Conservation (phyloP, 2,888 invertebrate species). For the Dinocampus coccinellae region DNA sequence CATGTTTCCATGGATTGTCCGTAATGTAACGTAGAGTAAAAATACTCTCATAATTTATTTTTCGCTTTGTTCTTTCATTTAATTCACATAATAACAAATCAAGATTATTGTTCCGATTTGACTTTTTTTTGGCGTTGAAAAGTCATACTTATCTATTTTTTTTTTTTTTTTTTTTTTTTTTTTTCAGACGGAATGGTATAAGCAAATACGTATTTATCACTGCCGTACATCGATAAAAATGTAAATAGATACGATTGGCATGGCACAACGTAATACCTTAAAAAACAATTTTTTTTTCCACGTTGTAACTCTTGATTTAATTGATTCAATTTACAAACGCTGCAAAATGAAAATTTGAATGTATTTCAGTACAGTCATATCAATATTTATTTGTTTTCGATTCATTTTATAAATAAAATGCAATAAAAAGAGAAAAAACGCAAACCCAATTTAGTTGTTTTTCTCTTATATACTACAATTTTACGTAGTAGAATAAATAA, state of each 20-base stretch:
- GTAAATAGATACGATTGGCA: constrained; percentile 36
- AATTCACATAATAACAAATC: constrained; percentile 8
- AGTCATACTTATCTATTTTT: neutral
- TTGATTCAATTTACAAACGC: constrained; percentile 32
- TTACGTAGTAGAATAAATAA: constrained; percentile 33
- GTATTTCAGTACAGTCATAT: constrained; percentile 18
- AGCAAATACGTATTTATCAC: constrained; percentile 41
- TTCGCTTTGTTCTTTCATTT: constrained; percentile 5
- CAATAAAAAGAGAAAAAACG: constrained; percentile 24
- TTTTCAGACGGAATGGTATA: constrained; percentile 43
- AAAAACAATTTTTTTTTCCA: constrained; percentile 26
- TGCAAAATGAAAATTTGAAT: neutral
- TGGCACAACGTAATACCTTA: constrained; percentile 42
- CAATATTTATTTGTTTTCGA: neutral
- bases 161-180: constrained; percentile 6
- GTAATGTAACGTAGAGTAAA: constrained; percentile 26
- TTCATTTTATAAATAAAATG: constrained; percentile 31
- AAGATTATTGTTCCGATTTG: neutral
- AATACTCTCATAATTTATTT: neutral
- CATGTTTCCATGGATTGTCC: constrained; percentile 25
- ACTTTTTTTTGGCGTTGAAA: constrained; percentile 15
- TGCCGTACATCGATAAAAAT: constrained; percentile 37
- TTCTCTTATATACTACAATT: constrained; percentile 40
- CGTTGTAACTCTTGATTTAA: neutral
- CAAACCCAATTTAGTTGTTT: constrained; percentile 28